Conservation (phyloP, 2,888 invertebrate genomes). For the Orthosia gracilis region DNA sequence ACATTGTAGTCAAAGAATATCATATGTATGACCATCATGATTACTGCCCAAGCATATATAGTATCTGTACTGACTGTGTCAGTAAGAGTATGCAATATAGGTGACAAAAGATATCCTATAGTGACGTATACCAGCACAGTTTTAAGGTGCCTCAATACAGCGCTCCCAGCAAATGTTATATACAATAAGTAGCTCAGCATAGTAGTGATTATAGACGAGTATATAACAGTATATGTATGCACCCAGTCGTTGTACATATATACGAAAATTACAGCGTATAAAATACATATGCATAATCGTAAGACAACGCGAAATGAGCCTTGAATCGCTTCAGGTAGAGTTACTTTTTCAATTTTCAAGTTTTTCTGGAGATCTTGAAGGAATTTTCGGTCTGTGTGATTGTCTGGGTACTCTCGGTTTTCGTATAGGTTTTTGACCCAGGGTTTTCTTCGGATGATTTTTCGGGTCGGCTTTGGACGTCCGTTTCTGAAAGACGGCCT, state of each 20-base stretch:
- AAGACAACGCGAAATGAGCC: slow-evolving; percentile 95
- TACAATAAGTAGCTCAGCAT: slow-evolving; percentile 92
- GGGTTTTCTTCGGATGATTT: slow-evolving; percentile 80
- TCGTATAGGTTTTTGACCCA: slow-evolving; percentile 98
- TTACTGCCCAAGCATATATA: slow-evolving; percentile 97
- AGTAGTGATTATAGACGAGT: slow-evolving; percentile 90
- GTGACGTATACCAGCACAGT: slow-evolving; percentile 96
- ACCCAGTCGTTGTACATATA: slow-evolving; percentile 93
- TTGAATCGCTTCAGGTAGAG: slow-evolving; percentile 93
- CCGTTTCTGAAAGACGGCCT: slow-evolving; percentile 83
- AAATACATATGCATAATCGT: slow-evolving; percentile 94
- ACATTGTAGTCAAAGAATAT: slow-evolving; percentile 98
- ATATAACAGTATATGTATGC: slow-evolving; percentile 92
- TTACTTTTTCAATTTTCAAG: slow-evolving; percentile 94
- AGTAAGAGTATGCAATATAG: slow-evolving; percentile 97
- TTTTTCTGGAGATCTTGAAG: slow-evolving; percentile 96
- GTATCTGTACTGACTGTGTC: slow-evolving; percentile 99
- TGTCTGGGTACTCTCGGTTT: slow-evolving; percentile 96
- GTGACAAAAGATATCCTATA: slow-evolving; percentile 97
- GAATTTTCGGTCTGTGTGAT: slow-evolving; percentile 97
- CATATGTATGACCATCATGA: slow-evolving; percentile 97
- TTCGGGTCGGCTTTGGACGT: slow-evolving; percentile 76
- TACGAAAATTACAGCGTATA: slow-evolving; percentile 94
- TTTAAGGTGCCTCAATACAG: slow-evolving; percentile 92
- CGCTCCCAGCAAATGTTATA: slow-evolving; percentile 78